Evolutionary conservation across 2,797 vertebrate genomes (phyloP), one percentile per base, ranked within the genome.

Genomic region (Alectoris magna): DNA sequence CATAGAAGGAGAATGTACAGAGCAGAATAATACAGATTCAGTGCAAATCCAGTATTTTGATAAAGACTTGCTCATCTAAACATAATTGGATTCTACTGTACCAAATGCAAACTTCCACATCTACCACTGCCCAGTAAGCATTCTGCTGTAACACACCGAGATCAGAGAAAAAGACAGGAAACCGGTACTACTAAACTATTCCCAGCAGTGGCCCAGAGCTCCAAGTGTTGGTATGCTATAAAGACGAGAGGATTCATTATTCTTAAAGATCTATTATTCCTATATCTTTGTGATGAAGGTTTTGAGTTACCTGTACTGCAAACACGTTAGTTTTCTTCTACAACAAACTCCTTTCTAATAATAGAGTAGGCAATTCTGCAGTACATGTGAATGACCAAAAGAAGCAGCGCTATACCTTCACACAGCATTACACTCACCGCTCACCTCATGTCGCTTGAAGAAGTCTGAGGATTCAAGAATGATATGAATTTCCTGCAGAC

Each of bases 371-470:
- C 36, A 82, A 34, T 31, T 72, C 66, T 13, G 10, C 86, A 86
- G 39, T 5, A 69, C 21, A 56, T 4, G 13, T 23, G 46, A 90
- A 71, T 31, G 26, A 62, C 17, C 59, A 72, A 84, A 68, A 0
- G 0, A 68, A 73, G 58, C 64, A 81, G 23, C 66, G 84, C 62
- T 13, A 38, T 53, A 58, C 27, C 19, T 74, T 43, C 22, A 51
- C 14, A 9, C n/a, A 44, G n/a, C 39, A 11, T 62, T 48, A 34
- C n/a, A n/a, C 29, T 71, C 60, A 21, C 43, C 78, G 67, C 97
- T 98, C 94, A 99, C 99, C 99, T 99, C 99, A 11, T 99, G 99
- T 82, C 85, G 97, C 92, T 97, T 98, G 96, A 99, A 99, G 98
- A 99, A 99, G 84, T 98, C 98, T 1, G 99, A 99, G 87, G 93